Percentiles rank a stretch among this genome's conserved stretches.
phyloP scores from a whole-genome alignment of 2,797 vertebrate species.

The Oreortyx pictus region DNA sequence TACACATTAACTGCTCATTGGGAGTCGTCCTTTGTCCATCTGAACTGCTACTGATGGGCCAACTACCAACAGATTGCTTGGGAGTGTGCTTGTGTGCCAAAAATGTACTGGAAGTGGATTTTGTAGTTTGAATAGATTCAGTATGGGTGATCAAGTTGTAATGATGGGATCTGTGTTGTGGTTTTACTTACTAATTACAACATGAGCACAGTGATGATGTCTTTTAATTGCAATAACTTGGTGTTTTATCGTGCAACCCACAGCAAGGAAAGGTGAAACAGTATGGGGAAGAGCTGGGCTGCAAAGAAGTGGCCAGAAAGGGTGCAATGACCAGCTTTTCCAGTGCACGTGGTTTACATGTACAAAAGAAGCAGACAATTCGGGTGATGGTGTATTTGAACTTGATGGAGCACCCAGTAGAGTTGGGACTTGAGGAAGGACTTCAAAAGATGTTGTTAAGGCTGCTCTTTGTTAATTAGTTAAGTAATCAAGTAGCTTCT shows the following conservation, averaged over 20 bases:
- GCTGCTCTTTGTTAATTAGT: neutral
- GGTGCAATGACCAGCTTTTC: neutral
- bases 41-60: neutral
- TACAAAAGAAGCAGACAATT: neutral
- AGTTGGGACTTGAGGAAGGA: neutral
- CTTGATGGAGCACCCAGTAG: neutral
- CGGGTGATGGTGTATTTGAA: neutral
- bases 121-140: neutral
- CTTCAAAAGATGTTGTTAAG: too few relatives aligned
- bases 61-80: neutral
- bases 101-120: neutral
- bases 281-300: neutral
- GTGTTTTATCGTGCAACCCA: neutral
- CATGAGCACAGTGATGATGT: accelerated
- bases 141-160: neutral
- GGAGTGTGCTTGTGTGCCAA: neutral
- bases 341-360: neutral
- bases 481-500: neutral
- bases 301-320: neutral
- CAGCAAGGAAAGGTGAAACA: neutral
- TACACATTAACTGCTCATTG: neutral
- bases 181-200: neutral
- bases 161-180: neutral
- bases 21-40: neutral
- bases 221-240: neutral